These are phyloP conservation scores for Regulus satrapa DNA, from an alignment of 2,113 vertebrate genomes.

Conservation along the genomic window DNA sequence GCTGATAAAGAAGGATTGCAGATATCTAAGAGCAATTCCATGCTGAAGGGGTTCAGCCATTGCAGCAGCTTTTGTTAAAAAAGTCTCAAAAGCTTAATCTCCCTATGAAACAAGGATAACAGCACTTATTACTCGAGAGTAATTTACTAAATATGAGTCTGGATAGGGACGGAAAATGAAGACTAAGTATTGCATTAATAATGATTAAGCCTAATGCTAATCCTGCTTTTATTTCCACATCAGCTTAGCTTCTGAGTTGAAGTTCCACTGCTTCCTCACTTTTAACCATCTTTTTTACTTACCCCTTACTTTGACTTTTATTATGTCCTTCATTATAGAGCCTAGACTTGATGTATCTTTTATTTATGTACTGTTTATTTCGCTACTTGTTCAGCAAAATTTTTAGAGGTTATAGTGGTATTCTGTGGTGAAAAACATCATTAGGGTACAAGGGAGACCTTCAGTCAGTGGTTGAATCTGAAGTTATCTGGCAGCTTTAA, in stretches of 20 bases:
- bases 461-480: background rate
- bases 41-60: background rate
- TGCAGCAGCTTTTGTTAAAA: background rate
- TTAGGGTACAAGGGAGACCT: background rate
- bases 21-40: background rate
- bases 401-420: background rate
- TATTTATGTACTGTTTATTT: background rate
- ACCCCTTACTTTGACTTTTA: background rate
- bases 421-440: background rate
- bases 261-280: background rate
- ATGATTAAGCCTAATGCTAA: background rate
- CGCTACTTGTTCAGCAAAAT: background rate
- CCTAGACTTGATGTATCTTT: background rate
- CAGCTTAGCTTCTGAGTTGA: background rate
- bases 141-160: background rate
- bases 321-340: background rate
- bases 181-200: background rate
- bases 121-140: background rate
- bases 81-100: background rate
- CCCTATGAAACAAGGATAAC: background rate
- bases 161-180: background rate
- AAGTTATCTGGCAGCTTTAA: background rate
- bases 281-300: background rate
- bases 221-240: background rate
- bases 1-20: background rate